A percentile compares a stretch with the other conserved stretches of the same genome.
phyloP scores from a whole-genome alignment of 2,888 invertebrate species.

The Lagria hirta region DNA sequence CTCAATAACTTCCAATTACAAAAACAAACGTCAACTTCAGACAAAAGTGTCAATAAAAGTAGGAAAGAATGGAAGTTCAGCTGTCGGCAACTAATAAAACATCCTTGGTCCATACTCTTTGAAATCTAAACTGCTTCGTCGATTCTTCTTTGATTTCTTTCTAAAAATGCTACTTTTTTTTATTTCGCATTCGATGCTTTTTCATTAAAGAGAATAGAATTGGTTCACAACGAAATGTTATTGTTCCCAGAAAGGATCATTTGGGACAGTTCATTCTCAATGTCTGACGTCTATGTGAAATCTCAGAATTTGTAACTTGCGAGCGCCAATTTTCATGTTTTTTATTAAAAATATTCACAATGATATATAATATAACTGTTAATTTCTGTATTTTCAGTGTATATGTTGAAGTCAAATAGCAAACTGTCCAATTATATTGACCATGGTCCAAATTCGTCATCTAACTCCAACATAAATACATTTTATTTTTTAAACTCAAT shows the following conservation, averaged over 20 bases:
- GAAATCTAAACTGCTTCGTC: slow-evolving; percentile 35
- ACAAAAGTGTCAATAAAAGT: slow-evolving; percentile 31
- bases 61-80: slow-evolving; percentile 22
- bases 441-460: too few species aligned
- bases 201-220: slow-evolving; percentile 20
- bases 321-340: too few species aligned
- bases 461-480: too few species aligned
- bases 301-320: too few species aligned
- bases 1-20: slow-evolving; percentile 23
- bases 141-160: slow-evolving; percentile 30
- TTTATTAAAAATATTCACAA: too few species aligned
- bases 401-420: too few species aligned
- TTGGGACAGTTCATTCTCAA: slow-evolving; percentile 16
- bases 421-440: too few species aligned
- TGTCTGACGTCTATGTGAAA: slow-evolving; percentile 24
- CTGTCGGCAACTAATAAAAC: slow-evolving; percentile 35
- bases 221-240: slow-evolving; percentile 15
- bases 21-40: slow-evolving; percentile 30
- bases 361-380: too few species aligned
- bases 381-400: too few species aligned
- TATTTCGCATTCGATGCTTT: slow-evolving; percentile 18
- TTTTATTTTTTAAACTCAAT: too few species aligned
- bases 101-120: slow-evolving; percentile 30
- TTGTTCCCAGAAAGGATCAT: slow-evolving; percentile 19
- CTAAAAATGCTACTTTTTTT: slow-evolving; percentile 17